Conservation (phyloP, 1,140 invertebrate genomes). For the Drosophila takahashii region DNA sequence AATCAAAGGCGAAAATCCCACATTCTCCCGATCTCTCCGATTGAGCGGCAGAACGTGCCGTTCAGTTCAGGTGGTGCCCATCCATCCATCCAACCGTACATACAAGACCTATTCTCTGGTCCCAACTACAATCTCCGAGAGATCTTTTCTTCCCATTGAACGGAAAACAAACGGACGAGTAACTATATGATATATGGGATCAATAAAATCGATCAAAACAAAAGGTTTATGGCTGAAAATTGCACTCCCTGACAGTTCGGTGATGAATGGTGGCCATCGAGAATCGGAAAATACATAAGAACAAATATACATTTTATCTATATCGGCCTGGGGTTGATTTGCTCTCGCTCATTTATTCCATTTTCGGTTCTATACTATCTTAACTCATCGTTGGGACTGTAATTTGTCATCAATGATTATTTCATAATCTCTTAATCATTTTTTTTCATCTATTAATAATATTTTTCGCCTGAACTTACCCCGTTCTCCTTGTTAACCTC, state of each 20-base stretch:
- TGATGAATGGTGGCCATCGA: slow-evolving; percentile 48
- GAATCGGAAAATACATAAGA: slow-evolving; percentile 1
- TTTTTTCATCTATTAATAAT: too few relatives aligned
- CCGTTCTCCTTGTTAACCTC: slow-evolving; percentile 54
- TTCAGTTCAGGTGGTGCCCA: slow-evolving; percentile 49
- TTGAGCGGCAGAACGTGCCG: slow-evolving; percentile 31
- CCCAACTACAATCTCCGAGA: slow-evolving; percentile 25
- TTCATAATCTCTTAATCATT: not conserved
- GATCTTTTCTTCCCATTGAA: slow-evolving; percentile 31
- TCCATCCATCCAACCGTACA: slow-evolving; percentile 21
- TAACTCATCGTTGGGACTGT: not conserved
- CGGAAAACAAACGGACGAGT: slow-evolving; percentile 14
- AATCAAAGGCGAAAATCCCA: slow-evolving; percentile 20
- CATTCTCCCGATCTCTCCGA: slow-evolving; percentile 27
- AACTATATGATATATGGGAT: slow-evolving; percentile 49
- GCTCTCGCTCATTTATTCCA: not conserved
- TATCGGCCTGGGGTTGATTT: slow-evolving; percentile 15
- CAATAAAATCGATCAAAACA: slow-evolving; percentile 56
- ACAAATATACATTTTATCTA: slow-evolving; percentile 24
- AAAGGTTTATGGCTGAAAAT: slow-evolving; percentile 53
- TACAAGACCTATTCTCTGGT: slow-evolving; percentile 7
- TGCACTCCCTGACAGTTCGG: slow-evolving; percentile 41
- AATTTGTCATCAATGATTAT: not conserved
- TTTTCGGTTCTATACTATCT: slow-evolving; percentile 6
- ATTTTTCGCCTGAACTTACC: slow-evolving; percentile 47